Percentiles rank a stretch among this genome's conserved stretches.
Evolutionary conservation across 2,888 invertebrate species (phyloP).

Genomic region (Sinotaia quadrata): DNA sequence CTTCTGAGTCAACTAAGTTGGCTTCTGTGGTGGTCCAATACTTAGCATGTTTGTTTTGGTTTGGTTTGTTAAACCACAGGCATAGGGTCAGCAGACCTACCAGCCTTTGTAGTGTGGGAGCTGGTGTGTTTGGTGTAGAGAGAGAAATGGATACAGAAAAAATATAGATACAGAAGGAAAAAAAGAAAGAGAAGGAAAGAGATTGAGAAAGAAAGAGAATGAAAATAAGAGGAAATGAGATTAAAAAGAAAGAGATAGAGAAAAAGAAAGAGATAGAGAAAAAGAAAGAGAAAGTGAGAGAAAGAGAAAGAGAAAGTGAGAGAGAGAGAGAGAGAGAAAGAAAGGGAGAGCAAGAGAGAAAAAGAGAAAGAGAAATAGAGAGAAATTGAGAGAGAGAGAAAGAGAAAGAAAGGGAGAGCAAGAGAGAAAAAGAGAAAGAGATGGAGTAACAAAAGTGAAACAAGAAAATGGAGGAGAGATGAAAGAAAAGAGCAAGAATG

Average conservation of each 20-base stretch:
- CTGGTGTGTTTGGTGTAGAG: neutral
- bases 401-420: too few relatives aligned
- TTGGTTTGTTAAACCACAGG: too few relatives aligned
- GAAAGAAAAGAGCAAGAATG: neutral
- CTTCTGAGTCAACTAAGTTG: too few relatives aligned
- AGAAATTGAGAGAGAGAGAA: too few relatives aligned
- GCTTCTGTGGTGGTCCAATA: too few relatives aligned
- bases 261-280: neutral
- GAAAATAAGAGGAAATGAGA: neutral
- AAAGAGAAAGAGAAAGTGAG: neutral
- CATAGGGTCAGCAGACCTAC: too few relatives aligned
- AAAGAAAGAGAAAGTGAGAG: constrained; percentile 15
- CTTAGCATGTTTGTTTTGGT: too few relatives aligned
- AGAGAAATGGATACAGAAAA: neutral
- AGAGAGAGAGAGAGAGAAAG: too few relatives aligned
- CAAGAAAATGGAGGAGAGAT: neutral
- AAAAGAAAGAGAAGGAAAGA: constrained; percentile 16
- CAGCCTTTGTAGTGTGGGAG: too few relatives aligned
- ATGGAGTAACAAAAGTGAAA: neutral
- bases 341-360: too few relatives aligned
- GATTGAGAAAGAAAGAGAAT: constrained; percentile 6
- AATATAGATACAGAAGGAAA: constrained; percentile 4
- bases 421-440: too few relatives aligned
- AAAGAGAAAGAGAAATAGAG: too few relatives aligned
- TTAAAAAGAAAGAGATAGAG: neutral